A percentile compares a stretch with the other conserved stretches of the same genome.
Conservation (phyloP, 1,140 invertebrate species). For the Bathynomus jamesi region DNA sequence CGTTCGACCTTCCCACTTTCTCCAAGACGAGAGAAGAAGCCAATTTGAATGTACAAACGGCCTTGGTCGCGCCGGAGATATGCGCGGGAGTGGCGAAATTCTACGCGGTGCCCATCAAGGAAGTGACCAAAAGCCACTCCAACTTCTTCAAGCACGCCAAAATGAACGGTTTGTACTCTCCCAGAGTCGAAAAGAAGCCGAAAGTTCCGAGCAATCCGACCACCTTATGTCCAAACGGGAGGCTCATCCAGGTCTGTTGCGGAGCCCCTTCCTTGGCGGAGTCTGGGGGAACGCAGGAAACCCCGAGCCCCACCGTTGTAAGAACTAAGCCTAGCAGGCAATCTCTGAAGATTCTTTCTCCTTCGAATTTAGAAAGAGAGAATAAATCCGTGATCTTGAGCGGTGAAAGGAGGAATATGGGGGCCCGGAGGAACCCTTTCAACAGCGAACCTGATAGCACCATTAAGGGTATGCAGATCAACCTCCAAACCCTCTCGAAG, state of each 20-base stretch:
- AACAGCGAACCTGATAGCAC: neutral
- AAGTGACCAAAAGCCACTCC: neutral
- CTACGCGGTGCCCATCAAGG: neutral
- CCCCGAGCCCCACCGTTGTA: neutral
- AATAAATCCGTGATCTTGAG: too few relatives aligned
- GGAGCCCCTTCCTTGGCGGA: neutral
- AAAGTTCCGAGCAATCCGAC: neutral
- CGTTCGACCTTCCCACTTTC: neutral
- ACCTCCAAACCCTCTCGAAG: neutral
- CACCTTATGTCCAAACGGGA: neutral
- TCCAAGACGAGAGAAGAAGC: neutral
- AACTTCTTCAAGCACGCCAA: neutral
- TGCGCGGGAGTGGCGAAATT: neutral
- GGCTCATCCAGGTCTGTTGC: neutral
- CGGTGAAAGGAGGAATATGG: neutral
- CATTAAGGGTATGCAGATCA: neutral
- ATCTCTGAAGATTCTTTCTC: neutral
- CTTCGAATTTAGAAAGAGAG: neutral
- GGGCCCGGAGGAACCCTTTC: neutral
- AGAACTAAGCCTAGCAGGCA: neutral
- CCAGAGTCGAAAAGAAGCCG: neutral
- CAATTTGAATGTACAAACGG: neutral
- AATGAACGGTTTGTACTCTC: neutral
- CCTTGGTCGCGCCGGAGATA: neutral
- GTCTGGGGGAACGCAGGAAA: neutral